phyloP scores from a whole-genome alignment of 2,113 vertebrate species.

The Dicentrarchus labrax region DNA sequence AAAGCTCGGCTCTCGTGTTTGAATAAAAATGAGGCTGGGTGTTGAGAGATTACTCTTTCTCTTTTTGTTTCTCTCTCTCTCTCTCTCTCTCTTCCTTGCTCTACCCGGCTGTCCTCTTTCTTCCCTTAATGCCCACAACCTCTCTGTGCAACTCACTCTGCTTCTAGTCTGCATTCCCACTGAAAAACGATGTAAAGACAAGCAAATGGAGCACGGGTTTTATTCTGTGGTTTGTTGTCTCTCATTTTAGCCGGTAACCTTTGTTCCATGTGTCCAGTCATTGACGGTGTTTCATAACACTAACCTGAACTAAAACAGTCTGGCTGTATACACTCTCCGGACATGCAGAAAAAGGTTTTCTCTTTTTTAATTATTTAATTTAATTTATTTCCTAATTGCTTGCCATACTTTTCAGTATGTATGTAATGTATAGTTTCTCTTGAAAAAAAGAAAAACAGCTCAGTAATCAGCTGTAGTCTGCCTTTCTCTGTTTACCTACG shows the following conservation, averaged over 20 bases:
- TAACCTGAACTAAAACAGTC: not conserved
- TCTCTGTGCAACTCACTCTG: constrained; percentile 51
- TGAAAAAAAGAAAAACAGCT: constrained; percentile 58
- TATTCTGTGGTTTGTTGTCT: not conserved
- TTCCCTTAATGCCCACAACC: constrained; percentile 53
- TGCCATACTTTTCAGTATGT: constrained; percentile 59
- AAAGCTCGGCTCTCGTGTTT: constrained; percentile 57
- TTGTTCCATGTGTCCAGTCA: constrained; percentile 1
- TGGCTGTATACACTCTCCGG: constrained; percentile 13
- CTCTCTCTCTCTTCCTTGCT: constrained; percentile 26
- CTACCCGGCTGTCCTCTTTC: constrained; percentile 44
- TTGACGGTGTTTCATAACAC: not conserved
- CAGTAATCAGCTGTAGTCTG: constrained; percentile 57
- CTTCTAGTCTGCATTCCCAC: constrained; percentile 46
- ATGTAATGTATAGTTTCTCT: constrained; percentile 56
- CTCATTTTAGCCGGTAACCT: not conserved
- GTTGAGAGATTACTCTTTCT: constrained; percentile 70
- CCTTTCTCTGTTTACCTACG: constrained; percentile 72
- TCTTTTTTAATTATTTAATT: constrained; percentile 18
- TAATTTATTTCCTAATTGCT: constrained; percentile 47
- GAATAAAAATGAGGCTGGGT: constrained; percentile 76
- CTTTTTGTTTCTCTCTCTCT: constrained; percentile 48
- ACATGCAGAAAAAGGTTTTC: constrained; percentile 16
- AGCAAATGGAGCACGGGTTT: constrained; percentile 13
- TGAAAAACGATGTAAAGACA: constrained; percentile 39